A percentile compares a stretch with the other conserved stretches of the same genome.
Conservation (phyloP, 2,113 vertebrate genomes). For the Polypterus senegalus region DNA sequence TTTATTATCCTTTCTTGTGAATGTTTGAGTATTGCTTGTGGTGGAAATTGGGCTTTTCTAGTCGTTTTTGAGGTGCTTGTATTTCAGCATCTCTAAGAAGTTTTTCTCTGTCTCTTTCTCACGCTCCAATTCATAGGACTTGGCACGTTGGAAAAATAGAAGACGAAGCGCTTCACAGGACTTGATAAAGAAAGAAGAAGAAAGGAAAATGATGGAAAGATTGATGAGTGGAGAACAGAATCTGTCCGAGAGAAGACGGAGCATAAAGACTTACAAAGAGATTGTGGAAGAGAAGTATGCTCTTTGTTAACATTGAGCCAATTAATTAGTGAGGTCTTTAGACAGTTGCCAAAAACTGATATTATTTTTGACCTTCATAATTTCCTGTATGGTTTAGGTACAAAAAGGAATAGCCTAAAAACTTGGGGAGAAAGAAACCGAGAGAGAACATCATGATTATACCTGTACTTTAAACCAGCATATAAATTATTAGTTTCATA, state of each 20-base stretch:
- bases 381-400: no score
- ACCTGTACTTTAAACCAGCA: no score
- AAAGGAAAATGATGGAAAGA: constrained; percentile 88
- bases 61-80: background rate
- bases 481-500: no score
- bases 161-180: constrained; percentile 90
- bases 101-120: background rate
- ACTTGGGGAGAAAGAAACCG: no score
- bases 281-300: constrained; percentile 95
- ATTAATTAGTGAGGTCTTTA: no score
- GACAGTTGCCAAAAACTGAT: no score
- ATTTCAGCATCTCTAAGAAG: background rate
- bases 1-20: background rate
- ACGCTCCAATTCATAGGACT: constrained; percentile 56
- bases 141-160: constrained; percentile 88
- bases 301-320: background rate
- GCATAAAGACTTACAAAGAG: constrained; percentile 94
- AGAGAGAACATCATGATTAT: no score
- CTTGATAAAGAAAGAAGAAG: constrained; percentile 90
- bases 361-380: no score
- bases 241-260: constrained; percentile 69
- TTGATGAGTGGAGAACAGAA: constrained; percentile 52
- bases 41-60: background rate
- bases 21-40: background rate
- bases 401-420: no score